A percentile compares a stretch with the other conserved stretches of the same genome.
Evolutionary conservation across 2,797 vertebrate species (phyloP).

Genomic region (Mallotus villosus): DNA sequence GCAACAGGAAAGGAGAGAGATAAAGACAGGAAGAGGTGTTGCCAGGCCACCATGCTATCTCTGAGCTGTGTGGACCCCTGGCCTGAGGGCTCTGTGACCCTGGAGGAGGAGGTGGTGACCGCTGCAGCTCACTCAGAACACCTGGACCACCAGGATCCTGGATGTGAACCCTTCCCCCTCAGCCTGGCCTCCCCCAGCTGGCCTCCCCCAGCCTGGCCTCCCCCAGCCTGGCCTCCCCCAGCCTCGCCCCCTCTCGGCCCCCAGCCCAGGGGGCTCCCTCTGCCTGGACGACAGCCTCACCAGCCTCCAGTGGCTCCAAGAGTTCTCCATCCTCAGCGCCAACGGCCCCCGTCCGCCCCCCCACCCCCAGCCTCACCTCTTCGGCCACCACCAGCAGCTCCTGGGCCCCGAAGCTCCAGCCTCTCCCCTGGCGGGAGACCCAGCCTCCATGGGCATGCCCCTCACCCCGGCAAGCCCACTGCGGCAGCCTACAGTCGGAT

Average conservation of each 20-base stretch:
- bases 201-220: not conserved
- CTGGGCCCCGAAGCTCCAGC: conserved; percentile 79
- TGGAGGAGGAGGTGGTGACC: conserved; percentile 66
- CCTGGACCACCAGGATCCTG: conserved; percentile 45
- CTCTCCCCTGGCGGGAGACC: conserved; percentile 89
- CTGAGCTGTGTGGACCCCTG: conserved; percentile 66
- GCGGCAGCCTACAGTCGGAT: conserved; percentile 83
- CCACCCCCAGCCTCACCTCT: conserved; percentile 72
- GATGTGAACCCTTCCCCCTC: not conserved
- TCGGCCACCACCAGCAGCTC: conserved; percentile 67
- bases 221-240: not conserved
- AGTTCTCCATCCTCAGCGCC: conserved; percentile 88
- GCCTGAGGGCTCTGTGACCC: conserved; percentile 44
- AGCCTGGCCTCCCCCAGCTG: not conserved
- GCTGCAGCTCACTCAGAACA: conserved; percentile 63
- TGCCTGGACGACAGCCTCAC: conserved; percentile 93
- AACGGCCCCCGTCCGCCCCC: conserved; percentile 71
- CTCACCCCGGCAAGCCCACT: conserved; percentile 87
- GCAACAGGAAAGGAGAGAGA: conserved; percentile 13
- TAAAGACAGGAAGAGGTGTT: not conserved
- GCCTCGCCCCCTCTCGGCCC: not conserved
- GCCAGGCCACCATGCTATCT: conserved; percentile 63
- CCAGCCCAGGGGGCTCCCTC: conserved; percentile 49
- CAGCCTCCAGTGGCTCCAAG: conserved; percentile 95
- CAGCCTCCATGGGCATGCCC: conserved; percentile 85